Percentiles rank a stretch among this genome's conserved stretches.
Evolutionary conservation across 2,113 vertebrate genomes (phyloP).

Genomic region (Ellobius talpinus): DNA sequence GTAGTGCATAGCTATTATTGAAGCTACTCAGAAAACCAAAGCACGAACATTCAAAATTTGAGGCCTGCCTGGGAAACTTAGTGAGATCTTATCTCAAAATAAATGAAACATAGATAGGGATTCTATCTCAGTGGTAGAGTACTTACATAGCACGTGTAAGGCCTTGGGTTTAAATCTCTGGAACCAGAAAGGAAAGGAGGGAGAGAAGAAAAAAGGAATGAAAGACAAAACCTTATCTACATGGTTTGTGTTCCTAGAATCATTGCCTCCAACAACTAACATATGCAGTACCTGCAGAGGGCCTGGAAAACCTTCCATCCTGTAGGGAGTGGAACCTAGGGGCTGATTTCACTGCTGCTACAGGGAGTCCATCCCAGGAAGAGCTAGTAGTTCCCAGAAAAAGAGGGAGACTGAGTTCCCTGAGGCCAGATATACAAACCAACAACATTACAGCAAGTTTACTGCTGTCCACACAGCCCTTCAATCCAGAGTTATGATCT

Average conservation of each 20-base stretch:
- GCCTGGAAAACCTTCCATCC: neutral
- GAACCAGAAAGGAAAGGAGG: neutral
- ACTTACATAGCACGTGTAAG: neutral
- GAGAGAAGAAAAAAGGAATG: neutral
- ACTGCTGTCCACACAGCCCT: constrained; percentile 54
- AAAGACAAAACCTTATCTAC: neutral
- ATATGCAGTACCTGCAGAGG: neutral
- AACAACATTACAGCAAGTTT: neutral
- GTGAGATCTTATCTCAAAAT: neutral
- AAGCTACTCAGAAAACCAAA: neutral
- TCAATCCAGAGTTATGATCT: constrained; percentile 32
- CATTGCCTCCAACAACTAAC: neutral
- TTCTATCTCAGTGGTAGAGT: neutral
- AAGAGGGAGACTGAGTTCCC: neutral
- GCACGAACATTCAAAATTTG: neutral
- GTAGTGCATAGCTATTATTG: neutral
- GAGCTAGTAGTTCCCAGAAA: neutral
- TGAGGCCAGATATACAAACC: constrained; percentile 33
- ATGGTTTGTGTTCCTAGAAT: neutral
- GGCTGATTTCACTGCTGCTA: neutral
- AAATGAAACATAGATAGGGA: neutral
- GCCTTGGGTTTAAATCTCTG: neutral
- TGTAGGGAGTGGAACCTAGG: rapidly evolving
- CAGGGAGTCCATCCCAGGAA: neutral
- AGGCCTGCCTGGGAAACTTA: neutral